Base-by-base conservation (phyloP, 2,797 vertebrate species). In the Hypotaenidia okinawae region DNA sequence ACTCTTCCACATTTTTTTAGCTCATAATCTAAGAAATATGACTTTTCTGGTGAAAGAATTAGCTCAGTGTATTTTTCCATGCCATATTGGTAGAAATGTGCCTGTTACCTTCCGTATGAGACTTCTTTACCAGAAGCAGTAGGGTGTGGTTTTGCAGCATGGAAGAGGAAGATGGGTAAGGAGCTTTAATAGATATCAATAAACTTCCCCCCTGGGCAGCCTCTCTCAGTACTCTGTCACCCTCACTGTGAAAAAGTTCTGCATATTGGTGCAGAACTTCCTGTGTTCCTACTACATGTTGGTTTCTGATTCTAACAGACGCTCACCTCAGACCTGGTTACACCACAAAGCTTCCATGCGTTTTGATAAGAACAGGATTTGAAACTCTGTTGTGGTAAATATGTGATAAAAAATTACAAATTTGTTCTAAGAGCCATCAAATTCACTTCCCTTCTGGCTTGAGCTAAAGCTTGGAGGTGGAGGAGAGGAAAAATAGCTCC, bases 321-420 rank as follows among this genome's bases (percentile, higher is more conserved):
- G 33, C n/a, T 64, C 28, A 49, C 41, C 52, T 90, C 67, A 75
- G 69, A 49, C 58, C 59, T 81, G 41, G 22, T 84, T 78, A 30
- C n/a, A 57, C 55, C 63, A 43, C 25, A 93, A 95, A 76, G 84
- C 17, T 73, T 86, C 16, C 10, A 52, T 32, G 18, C 10, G 18
- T 84, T 91, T 70, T 76, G 28, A 41, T 86, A 84, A 92, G 69
- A 92, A 57, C 9, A 52, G 72, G 35, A 76, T 88, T 84, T 86
- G 37, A 92, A 91, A 74, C 15, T 47, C 61, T 51, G 14, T 47
- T 69, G 51, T 35, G 45, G 24, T 37, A 4, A 73, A 78, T 80
- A 68, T 28, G 58, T 27, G 28, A 27, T 13, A 17, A 76, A 80
- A 72, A 49, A 4, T 8, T 18, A 45, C 9, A 64, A 7, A 67